A percentile compares a stretch with the other conserved stretches of the same genome.
Conservation (phyloP, 2,888 invertebrate genomes). For the Bembecia ichneumoniformis region DNA sequence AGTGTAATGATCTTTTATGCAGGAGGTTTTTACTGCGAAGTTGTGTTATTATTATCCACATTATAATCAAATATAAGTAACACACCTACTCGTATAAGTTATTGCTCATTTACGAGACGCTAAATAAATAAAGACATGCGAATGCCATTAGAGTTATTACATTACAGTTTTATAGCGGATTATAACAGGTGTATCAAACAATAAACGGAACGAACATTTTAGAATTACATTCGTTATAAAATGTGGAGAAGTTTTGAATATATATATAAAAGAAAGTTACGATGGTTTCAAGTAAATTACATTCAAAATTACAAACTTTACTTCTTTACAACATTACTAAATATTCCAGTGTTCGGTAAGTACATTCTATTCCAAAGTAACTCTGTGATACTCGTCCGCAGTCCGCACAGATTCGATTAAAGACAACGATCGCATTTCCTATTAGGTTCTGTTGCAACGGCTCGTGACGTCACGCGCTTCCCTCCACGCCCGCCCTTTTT, state of each 20-base stretch:
- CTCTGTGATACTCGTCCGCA: conserved; percentile 2
- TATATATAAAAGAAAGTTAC: too few species aligned
- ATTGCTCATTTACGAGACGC: conserved; percentile 51
- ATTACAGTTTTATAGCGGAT: conserved; percentile 52
- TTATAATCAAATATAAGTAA: conserved; percentile 43
- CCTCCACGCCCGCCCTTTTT: conserved; percentile 1
- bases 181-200: conserved; percentile 44
- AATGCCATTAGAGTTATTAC: conserved; percentile 64
- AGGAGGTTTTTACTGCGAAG: background rate
- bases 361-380: background rate
- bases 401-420: conserved; percentile 48
- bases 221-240: too few species aligned
- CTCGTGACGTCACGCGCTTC: conserved; percentile 42
- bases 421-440: conserved; percentile 59
- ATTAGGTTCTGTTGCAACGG: conserved; percentile 50
- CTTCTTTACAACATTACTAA: too few species aligned
- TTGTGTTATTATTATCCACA: conserved; percentile 4
- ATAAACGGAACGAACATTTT: conserved; percentile 15
- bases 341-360: too few species aligned
- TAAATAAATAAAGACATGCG: conserved; percentile 61
- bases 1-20: background rate
- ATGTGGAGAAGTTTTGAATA: too few species aligned
- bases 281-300: too few species aligned
- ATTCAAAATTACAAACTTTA: too few species aligned
- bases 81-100: conserved; percentile 30